phyloP scores from a whole-genome alignment of 2,797 vertebrate species.

The Sebastes trivittatus region DNA sequence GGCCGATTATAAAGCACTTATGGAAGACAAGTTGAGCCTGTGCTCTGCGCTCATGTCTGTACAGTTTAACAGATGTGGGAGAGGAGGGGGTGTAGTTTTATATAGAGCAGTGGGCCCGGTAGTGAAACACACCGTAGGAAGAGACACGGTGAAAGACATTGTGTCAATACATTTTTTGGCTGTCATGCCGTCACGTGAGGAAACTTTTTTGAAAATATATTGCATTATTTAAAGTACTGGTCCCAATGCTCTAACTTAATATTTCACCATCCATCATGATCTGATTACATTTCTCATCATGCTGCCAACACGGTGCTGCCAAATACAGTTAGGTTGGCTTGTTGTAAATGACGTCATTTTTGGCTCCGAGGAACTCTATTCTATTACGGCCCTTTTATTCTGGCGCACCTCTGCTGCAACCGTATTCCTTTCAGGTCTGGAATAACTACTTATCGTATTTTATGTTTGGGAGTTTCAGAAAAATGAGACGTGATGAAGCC shows the following conservation, averaged over 20 bases:
- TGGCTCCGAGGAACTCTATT: constrained; percentile 33
- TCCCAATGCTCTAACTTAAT: constrained; percentile 51
- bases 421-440: constrained; percentile 32
- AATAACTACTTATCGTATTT: constrained; percentile 34
- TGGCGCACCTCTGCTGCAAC: constrained; percentile 55
- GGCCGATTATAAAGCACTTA: constrained; percentile 77
- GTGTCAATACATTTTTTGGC: neutral
- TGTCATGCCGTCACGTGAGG: constrained; percentile 21
- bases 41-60: constrained; percentile 63
- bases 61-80: constrained; percentile 73
- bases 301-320: constrained; percentile 60
- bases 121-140: constrained; percentile 13
- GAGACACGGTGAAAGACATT: constrained; percentile 10
- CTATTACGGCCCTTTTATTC: constrained; percentile 43
- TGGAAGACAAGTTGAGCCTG: constrained; percentile 71
- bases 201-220: constrained; percentile 32
- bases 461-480: constrained; percentile 35
- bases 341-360: constrained; percentile 68
- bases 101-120: constrained; percentile 33
- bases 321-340: constrained; percentile 56
- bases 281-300: constrained; percentile 62
- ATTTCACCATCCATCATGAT: constrained; percentile 65
- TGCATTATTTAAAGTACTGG: constrained; percentile 43
- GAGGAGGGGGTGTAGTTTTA: constrained; percentile 56
- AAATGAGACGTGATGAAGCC: constrained; percentile 37